These are phyloP conservation scores for Otocyon megalotis DNA, from an alignment of 2,113 vertebrate species.

Conservation along the genomic window DNA sequence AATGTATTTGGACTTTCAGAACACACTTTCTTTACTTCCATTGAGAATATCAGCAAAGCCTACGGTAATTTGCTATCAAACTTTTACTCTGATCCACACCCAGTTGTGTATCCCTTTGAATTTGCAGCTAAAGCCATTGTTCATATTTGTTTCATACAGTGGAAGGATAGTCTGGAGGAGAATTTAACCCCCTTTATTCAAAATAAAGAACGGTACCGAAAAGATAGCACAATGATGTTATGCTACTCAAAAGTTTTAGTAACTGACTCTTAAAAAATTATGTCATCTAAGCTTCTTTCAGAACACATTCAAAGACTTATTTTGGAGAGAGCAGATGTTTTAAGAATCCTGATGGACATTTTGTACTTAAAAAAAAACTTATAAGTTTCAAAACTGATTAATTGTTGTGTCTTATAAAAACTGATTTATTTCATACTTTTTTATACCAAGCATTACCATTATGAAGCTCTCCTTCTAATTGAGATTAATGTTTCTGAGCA, in stretches of 20 bases:
- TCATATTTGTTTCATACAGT: constrained; percentile 2
- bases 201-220: neutral
- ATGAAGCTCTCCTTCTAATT: constrained; percentile 90
- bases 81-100: neutral
- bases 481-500: constrained; percentile 91
- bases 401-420: constrained; percentile 89
- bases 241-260: constrained; percentile 53
- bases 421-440: constrained; percentile 91
- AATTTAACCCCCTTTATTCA: neutral
- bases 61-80: neutral
- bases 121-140: neutral
- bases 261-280: constrained; percentile 53
- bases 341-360: constrained; percentile 71
- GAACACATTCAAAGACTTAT: constrained; percentile 21
- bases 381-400: constrained; percentile 87
- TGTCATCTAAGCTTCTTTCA: constrained; percentile 33
- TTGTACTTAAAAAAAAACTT: constrained; percentile 58
- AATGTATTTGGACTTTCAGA: constrained; percentile 41
- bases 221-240: neutral
- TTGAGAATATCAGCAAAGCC: neutral
- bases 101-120: neutral
- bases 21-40: neutral
- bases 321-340: constrained; percentile 66
- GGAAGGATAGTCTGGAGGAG: neutral
- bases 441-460: constrained; percentile 89